phyloP scores from a whole-genome alignment of 2,113 vertebrate species.

The Aegypius monachus region DNA sequence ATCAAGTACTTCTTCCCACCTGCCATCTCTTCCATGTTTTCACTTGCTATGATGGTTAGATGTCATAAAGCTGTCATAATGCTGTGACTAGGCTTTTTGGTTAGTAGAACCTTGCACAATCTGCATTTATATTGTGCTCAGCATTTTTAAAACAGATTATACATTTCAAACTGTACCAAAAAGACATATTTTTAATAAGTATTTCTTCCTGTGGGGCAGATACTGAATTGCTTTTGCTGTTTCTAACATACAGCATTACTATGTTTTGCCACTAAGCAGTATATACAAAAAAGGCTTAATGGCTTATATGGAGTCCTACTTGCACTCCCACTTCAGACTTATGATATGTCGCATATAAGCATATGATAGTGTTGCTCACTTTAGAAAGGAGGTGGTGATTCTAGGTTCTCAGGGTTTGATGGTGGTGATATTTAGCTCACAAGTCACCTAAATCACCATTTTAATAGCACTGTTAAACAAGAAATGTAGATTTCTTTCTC shows the following conservation, averaged over 20 bases:
- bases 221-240: background rate
- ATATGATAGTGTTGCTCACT: background rate
- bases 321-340: background rate
- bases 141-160: background rate
- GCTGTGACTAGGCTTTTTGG: slow-evolving; percentile 47
- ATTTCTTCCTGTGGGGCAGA: background rate
- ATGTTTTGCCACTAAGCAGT: background rate
- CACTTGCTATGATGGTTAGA: slow-evolving; percentile 26
- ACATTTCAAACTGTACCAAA: background rate
- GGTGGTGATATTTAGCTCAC: background rate
- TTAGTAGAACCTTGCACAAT: background rate
- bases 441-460: background rate
- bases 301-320: background rate
- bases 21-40: slow-evolving; percentile 38
- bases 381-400: background rate
- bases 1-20: slow-evolving; percentile 27
- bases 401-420: background rate
- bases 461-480: background rate
- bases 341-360: background rate
- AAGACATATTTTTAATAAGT: background rate
- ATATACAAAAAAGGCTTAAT: background rate
- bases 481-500: background rate
- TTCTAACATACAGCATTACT: background rate
- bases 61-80: slow-evolving; percentile 54
- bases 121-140: slow-evolving; percentile 5